These are phyloP conservation scores for Lochmaea capreae DNA, from an alignment of 2,888 invertebrate genomes.

Conservation along the genomic window DNA sequence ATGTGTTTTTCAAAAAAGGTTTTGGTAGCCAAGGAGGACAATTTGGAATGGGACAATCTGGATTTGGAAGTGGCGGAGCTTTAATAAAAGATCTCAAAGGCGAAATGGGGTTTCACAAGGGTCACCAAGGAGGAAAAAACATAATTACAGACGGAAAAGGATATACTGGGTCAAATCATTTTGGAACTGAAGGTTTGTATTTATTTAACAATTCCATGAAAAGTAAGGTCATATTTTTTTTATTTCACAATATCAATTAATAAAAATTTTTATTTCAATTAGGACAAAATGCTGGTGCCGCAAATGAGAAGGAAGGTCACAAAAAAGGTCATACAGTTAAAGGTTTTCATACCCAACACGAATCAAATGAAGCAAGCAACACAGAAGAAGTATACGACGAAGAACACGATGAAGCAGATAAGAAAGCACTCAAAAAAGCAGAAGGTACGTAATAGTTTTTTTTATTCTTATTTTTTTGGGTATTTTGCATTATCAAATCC, in stretches of 20 bases:
- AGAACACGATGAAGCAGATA: slow-evolving; percentile 73
- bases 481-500: too few relatives aligned
- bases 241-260: slow-evolving; percentile 28
- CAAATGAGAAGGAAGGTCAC: slow-evolving; percentile 71
- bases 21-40: slow-evolving; percentile 38
- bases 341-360: slow-evolving; percentile 74
- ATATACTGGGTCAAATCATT: slow-evolving; percentile 70
- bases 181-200: slow-evolving; percentile 68
- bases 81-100: slow-evolving; percentile 61
- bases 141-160: slow-evolving; percentile 70
- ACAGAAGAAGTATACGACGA: slow-evolving; percentile 76
- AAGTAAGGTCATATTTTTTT: background rate
- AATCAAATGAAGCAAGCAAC: slow-evolving; percentile 75
- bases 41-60: slow-evolving; percentile 37
- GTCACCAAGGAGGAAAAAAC: slow-evolving; percentile 71
- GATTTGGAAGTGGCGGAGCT: slow-evolving; percentile 66
- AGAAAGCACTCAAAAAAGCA: slow-evolving; percentile 70
- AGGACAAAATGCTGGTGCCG: slow-evolving; percentile 69
- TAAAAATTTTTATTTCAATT: too few relatives aligned
- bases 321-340: slow-evolving; percentile 75
- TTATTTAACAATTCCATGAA: background rate
- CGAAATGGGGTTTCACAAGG: slow-evolving; percentile 69
- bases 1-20: slow-evolving; percentile 40
- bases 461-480: background rate
- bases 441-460: slow-evolving; percentile 64